phyloP scores from a whole-genome alignment of 2,888 invertebrate genomes.

The Crematogaster levior region DNA sequence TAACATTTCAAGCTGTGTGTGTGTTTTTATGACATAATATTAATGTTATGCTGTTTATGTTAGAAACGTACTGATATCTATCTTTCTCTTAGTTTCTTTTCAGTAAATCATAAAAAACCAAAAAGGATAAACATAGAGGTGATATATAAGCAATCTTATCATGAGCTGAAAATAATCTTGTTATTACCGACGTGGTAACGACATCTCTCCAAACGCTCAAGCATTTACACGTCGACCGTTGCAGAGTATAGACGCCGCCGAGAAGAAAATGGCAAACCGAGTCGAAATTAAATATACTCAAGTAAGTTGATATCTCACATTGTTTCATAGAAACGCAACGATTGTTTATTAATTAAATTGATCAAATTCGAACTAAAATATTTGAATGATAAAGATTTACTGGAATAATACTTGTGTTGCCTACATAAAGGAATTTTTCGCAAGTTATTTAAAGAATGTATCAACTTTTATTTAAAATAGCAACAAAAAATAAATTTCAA shows the following conservation, averaged over 20 bases:
- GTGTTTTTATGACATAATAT: background rate
- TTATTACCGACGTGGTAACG: background rate
- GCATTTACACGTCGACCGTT: background rate
- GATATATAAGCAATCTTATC: conserved; percentile 2
- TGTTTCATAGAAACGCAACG: background rate
- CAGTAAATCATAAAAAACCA: background rate
- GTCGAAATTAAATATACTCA: conserved; percentile 67
- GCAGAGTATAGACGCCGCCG: background rate
- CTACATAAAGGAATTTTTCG: background rate
- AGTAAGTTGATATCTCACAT: conserved; percentile 54
- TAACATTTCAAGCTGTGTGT: background rate
- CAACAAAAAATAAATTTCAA: background rate
- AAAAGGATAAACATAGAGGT: background rate
- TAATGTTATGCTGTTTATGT: too few relatives aligned
- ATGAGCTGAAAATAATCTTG: background rate
- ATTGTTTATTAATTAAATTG: background rate
- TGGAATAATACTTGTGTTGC: background rate
- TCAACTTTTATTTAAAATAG: background rate
- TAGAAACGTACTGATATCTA: background rate
- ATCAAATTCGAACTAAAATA: background rate
- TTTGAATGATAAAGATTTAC: background rate
- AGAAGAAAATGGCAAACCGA: conserved; percentile 49
- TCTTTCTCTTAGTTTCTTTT: background rate
- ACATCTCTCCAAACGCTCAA: background rate
- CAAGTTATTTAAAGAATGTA: background rate